Evolutionary conservation across 1,140 invertebrate species (phyloP).

Genomic region (Gonioctena quinquepunctata): DNA sequence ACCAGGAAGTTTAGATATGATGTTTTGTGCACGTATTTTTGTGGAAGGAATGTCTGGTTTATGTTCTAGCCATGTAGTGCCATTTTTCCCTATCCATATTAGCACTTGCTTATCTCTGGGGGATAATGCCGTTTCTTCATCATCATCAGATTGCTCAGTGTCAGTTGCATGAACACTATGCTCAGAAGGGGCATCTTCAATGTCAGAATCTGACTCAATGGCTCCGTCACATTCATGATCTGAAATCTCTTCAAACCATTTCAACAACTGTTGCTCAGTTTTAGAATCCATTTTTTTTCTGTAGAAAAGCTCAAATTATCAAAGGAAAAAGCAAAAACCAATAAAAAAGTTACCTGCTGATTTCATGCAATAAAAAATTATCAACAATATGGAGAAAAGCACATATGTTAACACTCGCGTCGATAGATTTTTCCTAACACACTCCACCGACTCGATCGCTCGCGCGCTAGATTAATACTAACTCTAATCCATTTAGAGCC

Average conservation of each 20-base stretch:
- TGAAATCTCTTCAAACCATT: background rate
- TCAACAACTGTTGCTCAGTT: background rate
- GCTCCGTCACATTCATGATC: background rate
- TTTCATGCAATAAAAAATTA: too few relatives aligned
- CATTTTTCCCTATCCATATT: background rate
- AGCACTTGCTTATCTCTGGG: background rate
- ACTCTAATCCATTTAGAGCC: too few relatives aligned
- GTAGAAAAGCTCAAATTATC: background rate
- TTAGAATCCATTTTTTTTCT: background rate
- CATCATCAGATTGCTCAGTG: background rate
- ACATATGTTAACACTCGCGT: background rate
- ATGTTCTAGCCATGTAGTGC: background rate
- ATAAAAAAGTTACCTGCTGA: too few relatives aligned
- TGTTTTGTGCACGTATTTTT: background rate
- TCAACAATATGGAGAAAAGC: background rate
- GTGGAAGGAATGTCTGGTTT: background rate
- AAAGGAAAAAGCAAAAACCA: too few relatives aligned
- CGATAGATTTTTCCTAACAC: background rate
- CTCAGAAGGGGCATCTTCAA: background rate
- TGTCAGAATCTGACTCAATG: background rate
- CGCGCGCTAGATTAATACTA: too few relatives aligned
- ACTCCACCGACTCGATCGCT: too few relatives aligned
- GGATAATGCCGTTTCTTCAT: background rate
- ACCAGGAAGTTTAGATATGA: background rate
- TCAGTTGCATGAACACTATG: background rate